Evolutionary conservation across 2,888 invertebrate genomes (phyloP), one percentile per base, ranked within the genome.

Genomic region (Geotrupes spiniger): DNA sequence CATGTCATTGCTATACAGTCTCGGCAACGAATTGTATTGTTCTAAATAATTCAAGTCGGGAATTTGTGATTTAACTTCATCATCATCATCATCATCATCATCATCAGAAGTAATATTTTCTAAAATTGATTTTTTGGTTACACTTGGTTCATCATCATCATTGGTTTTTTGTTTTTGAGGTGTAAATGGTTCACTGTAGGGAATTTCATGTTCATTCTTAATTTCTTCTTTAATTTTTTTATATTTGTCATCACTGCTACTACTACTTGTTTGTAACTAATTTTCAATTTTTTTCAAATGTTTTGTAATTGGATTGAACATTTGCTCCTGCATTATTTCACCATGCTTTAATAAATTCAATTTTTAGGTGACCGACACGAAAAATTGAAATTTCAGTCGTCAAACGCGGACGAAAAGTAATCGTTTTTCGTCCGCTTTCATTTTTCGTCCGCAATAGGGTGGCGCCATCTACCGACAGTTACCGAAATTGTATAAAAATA

Each of bases 21-120:
- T 44, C 4, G 52, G 52, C 46, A 52, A 49, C 2, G 48, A 31
- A 42, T 44, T 33, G 27, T 42, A 52, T 49, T 52, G 40, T 10
- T 49, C 36, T 27, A 42, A 42, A 46, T 46, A 28, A 28, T 2
- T 4, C n/a, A n/a, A n/a, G 28, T 2, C 10, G 28, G 2, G 10
- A 2, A 10, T 2, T 28, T 28, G 1, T 10, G 9, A 9, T n/a
- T 3, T 10, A 10, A 28, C n/a, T n/a, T 42, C 16, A 11, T 42
- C 16, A 12, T 36, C n/a, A 36, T 36, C 27, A 33, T 36, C 38
- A 37, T 37, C 42, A 11, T 43, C 41, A 15, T 46, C 46, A 28
- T 15, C 21, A 6, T 42, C 36, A 25, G 16, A 11, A 9, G 14
- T 9, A 6, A 31, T 36, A 15, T 12, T 33, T 36, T 47, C 36